A percentile compares a stretch with the other conserved stretches of the same genome.
Conservation (phyloP, 2,888 invertebrate species). For the Eilema sororculum region DNA sequence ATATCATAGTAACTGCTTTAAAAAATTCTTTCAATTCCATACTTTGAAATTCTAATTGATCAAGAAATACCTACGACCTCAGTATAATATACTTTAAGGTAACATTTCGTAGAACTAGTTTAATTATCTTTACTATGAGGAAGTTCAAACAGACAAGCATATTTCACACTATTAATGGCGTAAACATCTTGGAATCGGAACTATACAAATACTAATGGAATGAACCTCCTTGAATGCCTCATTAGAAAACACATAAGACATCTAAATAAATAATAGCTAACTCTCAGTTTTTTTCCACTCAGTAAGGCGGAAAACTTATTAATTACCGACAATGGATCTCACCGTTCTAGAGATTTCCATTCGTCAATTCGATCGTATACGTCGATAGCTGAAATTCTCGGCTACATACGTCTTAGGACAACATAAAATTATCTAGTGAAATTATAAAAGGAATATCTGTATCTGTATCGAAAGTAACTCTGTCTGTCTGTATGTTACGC, state of each 20-base stretch:
- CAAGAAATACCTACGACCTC: background rate
- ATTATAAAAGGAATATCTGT: too few relatives aligned
- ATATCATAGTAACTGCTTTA: too few relatives aligned
- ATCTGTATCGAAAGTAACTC: too few relatives aligned
- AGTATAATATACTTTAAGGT: background rate
- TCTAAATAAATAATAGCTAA: background rate
- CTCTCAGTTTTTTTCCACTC: background rate
- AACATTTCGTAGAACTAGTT: background rate
- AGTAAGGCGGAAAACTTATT: background rate
- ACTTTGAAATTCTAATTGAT: background rate
- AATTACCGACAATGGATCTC: too few relatives aligned
- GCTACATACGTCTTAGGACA: too few relatives aligned
- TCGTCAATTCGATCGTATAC: too few relatives aligned
- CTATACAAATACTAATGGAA: background rate
- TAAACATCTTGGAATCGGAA: background rate
- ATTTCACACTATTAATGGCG: constrained; percentile 4
- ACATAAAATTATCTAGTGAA: too few relatives aligned
- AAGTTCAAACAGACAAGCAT: background rate
- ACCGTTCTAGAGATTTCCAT: too few relatives aligned
- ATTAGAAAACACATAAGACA: background rate
- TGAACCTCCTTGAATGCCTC: constrained; percentile 1
- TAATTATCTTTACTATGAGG: background rate
- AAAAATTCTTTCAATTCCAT: too few relatives aligned
- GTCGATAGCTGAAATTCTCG: too few relatives aligned
- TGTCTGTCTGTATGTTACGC: too few relatives aligned